These are phyloP conservation scores for Cinclus mexicanus DNA, from an alignment of 2,113 vertebrate genomes.

Conservation along the genomic window DNA sequence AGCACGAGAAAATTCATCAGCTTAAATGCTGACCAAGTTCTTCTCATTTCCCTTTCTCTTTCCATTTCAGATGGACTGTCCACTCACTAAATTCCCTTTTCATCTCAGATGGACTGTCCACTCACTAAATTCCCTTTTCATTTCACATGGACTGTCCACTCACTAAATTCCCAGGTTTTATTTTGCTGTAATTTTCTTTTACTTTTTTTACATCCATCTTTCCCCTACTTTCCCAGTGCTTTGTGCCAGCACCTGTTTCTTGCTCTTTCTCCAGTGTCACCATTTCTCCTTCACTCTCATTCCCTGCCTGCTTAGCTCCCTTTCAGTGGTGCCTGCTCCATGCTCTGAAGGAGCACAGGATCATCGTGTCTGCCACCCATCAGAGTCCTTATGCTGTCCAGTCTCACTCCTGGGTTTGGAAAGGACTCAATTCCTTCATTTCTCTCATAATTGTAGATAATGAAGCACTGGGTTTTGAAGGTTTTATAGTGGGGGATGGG, in stretches of 20 bases:
- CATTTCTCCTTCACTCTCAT: background rate
- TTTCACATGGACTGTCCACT: no score
- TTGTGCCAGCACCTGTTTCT: background rate
- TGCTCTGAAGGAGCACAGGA: background rate
- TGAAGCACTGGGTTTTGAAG: background rate
- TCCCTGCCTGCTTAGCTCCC: background rate
- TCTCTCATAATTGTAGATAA: background rate
- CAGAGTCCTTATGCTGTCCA: no score
- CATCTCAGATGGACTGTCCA: background rate
- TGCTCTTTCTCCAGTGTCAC: background rate
- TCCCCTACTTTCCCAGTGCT: background rate
- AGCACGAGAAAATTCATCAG: rapidly evolving
- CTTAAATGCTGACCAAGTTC: background rate
- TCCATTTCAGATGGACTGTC: background rate
- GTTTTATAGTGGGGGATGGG: background rate
- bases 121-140: background rate
- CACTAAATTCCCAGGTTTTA: background rate
- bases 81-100: background rate
- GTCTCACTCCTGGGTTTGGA: background rate
- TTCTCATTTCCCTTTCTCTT: background rate
- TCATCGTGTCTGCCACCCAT: background rate
- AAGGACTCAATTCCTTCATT: background rate
- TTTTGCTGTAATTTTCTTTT: background rate
- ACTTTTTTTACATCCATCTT: background rate
- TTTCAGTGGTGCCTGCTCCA: background rate